Percentiles rank a stretch among this genome's conserved stretches.
Evolutionary conservation across 2,797 vertebrate genomes (phyloP).

Genomic region (Anguilla marmorata): DNA sequence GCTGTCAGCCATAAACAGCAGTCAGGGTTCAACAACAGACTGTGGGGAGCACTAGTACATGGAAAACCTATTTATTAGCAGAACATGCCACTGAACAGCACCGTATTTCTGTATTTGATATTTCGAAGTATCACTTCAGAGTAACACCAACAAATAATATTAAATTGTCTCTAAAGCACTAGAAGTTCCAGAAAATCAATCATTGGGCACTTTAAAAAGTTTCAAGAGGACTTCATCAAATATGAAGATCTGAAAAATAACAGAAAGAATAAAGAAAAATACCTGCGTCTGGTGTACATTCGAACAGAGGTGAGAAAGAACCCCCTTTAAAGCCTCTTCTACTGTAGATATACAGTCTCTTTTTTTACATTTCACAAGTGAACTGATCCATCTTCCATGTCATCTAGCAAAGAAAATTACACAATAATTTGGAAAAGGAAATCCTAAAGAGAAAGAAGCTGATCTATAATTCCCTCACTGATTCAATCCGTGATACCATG

Average conservation of each 20-base stretch:
- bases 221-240: constrained; percentile 20
- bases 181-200: neutral
- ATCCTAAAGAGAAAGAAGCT: constrained; percentile 7
- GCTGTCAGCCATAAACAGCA: too few relatives aligned
- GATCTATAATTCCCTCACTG: constrained; percentile 23
- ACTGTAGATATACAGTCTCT: too few relatives aligned
- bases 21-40: too few relatives aligned
- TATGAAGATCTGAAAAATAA: neutral
- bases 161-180: neutral
- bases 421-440: neutral
- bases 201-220: neutral
- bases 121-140: too few relatives aligned
- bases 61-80: too few relatives aligned
- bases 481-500: constrained; percentile 9
- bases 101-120: too few relatives aligned
- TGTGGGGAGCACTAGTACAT: too few relatives aligned
- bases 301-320: constrained; percentile 21
- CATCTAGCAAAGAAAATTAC: constrained; percentile 12
- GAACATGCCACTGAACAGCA: too few relatives aligned
- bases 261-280: neutral
- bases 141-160: too few relatives aligned
- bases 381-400: neutral
- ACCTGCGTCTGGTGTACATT: constrained; percentile 29
- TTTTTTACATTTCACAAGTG: too few relatives aligned
- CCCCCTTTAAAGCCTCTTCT: neutral